phyloP scores from a whole-genome alignment of 1,140 invertebrate species.

The Bombus pyrosoma region DNA sequence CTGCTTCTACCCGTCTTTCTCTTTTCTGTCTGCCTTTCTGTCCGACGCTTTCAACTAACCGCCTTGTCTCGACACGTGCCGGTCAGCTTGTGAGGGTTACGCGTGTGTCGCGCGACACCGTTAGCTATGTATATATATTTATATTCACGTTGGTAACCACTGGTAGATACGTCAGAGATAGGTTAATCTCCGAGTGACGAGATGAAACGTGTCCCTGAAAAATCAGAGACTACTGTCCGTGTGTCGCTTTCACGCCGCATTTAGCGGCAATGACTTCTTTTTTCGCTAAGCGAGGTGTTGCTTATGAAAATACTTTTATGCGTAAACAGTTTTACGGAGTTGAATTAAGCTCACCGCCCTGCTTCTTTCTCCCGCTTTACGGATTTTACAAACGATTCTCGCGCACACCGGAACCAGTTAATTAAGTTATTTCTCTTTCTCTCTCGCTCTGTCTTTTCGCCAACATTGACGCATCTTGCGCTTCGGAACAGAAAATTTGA shows the following conservation, averaged over 20 bases:
- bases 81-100: conserved; percentile 38
- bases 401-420: conserved; percentile 4
- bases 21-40: conserved; percentile 39
- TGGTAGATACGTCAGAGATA: conserved; percentile 7
- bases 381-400: conserved; percentile 6
- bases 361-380: neutral
- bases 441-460: conserved; percentile 7
- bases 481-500: conserved; percentile 36
- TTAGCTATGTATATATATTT: conserved; percentile 24
- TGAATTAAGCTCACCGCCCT: conserved; percentile 21
- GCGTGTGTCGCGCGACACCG: conserved; percentile 6
- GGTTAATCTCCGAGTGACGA: conserved; percentile 17
- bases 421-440: conserved; percentile 24
- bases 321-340: conserved; percentile 18
- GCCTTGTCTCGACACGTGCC: conserved; percentile 46
- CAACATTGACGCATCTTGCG: conserved; percentile 17
- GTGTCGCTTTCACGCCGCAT: conserved; percentile 13
- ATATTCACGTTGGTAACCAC: conserved; percentile 12
- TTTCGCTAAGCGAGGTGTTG: conserved; percentile 18
- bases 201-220: conserved; percentile 38
- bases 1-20: conserved; percentile 28
- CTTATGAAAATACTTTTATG: conserved; percentile 29
- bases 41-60: conserved; percentile 42
- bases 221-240: neutral
- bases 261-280: neutral